phyloP scores from a whole-genome alignment of 2,797 vertebrate genomes.

The Tamandua tetradactyla region DNA sequence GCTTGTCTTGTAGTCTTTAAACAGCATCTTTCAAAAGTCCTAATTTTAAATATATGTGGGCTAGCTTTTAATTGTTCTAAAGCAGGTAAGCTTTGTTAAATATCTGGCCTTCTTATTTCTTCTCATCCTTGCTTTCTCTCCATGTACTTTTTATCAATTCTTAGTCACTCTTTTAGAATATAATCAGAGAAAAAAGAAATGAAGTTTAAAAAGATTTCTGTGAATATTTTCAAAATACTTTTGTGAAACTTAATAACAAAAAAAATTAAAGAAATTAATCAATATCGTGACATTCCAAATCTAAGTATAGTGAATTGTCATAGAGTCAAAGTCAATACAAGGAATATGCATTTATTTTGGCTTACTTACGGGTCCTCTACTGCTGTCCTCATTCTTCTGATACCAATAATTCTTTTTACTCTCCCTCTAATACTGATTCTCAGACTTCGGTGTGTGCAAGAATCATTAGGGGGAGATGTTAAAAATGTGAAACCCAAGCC shows the following conservation, averaged over 20 bases:
- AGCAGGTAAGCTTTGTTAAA: background rate
- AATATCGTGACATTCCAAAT: background rate
- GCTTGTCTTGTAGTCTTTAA: no score
- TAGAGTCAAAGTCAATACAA: background rate
- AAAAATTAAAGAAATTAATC: background rate
- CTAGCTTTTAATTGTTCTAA: background rate
- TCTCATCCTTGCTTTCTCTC: background rate
- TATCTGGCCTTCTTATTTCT: no score
- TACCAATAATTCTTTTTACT: background rate
- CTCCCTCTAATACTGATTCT: background rate
- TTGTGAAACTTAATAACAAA: background rate
- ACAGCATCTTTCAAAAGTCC: no score
- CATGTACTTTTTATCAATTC: background rate
- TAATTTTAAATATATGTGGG: background rate
- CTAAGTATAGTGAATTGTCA: background rate
- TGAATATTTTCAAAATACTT: background rate
- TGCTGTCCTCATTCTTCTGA: background rate
- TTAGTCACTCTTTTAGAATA: background rate
- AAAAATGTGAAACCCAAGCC: background rate
- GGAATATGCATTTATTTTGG: background rate
- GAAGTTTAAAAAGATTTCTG: background rate
- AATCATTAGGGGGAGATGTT: background rate
- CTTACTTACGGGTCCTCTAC: background rate
- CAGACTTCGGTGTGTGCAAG: no score
- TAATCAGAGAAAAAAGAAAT: background rate